These are phyloP conservation scores for Octomys mimax DNA, from an alignment of 2,797 vertebrate species.

Conservation along the genomic window DNA sequence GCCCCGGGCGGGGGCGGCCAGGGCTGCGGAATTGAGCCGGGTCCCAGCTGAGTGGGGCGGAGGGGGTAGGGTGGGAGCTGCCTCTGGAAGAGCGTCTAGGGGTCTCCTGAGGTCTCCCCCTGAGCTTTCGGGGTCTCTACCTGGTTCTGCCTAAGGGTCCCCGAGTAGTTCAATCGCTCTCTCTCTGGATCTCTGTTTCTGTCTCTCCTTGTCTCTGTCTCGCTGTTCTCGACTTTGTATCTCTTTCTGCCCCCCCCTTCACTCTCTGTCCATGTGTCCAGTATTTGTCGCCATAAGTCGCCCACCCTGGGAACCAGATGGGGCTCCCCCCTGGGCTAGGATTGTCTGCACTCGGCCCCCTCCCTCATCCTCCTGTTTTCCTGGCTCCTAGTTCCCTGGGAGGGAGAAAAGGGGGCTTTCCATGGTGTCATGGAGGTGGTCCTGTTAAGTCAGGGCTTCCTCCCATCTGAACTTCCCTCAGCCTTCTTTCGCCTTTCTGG, in stretches of 20 bases:
- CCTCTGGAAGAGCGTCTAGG: neutral
- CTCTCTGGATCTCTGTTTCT: neutral
- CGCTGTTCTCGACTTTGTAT: slow-evolving; percentile 34
- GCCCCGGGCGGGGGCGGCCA: slow-evolving; percentile 43
- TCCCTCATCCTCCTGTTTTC: neutral
- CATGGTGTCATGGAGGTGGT: neutral
- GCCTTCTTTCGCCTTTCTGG: neutral
- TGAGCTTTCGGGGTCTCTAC: neutral
- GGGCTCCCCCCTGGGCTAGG: neutral
- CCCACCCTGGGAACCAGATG: neutral
- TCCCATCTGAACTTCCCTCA: neutral
- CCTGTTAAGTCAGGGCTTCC: neutral
- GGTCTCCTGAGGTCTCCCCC: neutral
- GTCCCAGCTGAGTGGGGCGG: neutral
- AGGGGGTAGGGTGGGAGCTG: neutral
- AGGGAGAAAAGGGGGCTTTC: neutral
- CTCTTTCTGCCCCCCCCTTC: neutral
- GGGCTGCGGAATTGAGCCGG: slow-evolving; percentile 60
- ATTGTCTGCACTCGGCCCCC: neutral
- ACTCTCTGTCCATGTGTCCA: slow-evolving; percentile 14
- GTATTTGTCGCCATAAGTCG: slow-evolving; percentile 34
- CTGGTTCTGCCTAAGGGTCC: neutral
- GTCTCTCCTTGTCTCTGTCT: neutral
- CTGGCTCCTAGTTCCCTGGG: neutral
- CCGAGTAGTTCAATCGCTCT: neutral